Base-by-base conservation (phyloP, 2,797 vertebrate genomes). In the Urosaurus nigricauda region DNA sequence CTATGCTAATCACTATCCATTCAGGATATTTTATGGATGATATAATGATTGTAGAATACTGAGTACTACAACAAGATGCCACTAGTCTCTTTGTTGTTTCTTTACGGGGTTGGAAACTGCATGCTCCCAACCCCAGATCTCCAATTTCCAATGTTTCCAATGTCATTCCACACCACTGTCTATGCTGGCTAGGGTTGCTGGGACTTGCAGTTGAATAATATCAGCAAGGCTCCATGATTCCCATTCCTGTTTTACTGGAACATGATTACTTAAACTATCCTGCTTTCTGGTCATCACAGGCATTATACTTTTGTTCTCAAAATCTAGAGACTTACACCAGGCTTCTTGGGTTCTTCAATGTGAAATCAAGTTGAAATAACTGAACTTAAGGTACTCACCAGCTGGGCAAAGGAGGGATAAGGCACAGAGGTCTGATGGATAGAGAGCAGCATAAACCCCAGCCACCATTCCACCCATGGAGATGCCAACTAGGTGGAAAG, bases 391-490 rank as follows among this genome's bases (percentile, higher is more conserved):
- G 47, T 32, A 97, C 97, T 97, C 91, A 99, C 98, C 98, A 26
- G 97, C 97, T 86, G 98, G 98, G 92, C 98, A 98, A 88, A 98
- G 98, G 21, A 99, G 98, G 21, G 96, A 97, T 84, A 98, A 94
- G 89, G 98, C 97, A 82, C 97, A 98, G 94, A 98, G 87, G 3
- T 98, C 97, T 3, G 97, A 95, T 0, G 98, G 97, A 87, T 98
- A 97, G 82, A 93, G 96, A 77, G 98, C 98, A 16, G 98, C 97
- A 0, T 98, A 99, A 43, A 98, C 97, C 1, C 98, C 98, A 0
- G 98, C 98, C 83, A 98, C 97, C 0, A 97, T 96, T 85, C 98
- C 98, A 1, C 98, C 98, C 98, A 99, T 98, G 53, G 98, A 97
- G 26, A 97, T 98, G 85, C 98, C 98, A 79, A 98, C 96, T 85